Evolutionary conservation across 2,113 vertebrate genomes (phyloP), one percentile per base, ranked within the genome.

Genomic region (Trinectes maculatus): DNA sequence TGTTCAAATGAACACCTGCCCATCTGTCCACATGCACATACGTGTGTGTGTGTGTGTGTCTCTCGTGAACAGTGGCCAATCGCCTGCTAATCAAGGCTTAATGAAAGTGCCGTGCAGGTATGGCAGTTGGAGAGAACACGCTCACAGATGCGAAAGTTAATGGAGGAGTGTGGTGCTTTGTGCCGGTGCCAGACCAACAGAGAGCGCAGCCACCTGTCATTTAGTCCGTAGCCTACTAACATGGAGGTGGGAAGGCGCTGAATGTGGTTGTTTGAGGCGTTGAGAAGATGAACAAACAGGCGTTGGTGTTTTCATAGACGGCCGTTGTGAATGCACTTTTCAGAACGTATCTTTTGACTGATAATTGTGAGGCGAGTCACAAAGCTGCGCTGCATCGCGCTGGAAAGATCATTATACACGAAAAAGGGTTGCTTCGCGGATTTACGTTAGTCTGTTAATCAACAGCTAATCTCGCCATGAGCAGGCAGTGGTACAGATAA

Each of bases 71-170:
- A 12, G 18, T 68, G 74, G 71, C 71, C 74, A 74, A 81, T 58
- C n/a, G 24, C 19, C 52, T 36, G 55, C 77, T 84, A 83, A 90
- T 88, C 84, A 85, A 77, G 55, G 43, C 33, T 40, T 89, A 87
- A 87, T 89, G 84, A 85, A n/a, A 87, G 73, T 68, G 75, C 74
- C 16, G 34, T 49, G 58, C 75, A 72, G 69, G 77, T 40, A 72
- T 83, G 83, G 76, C 68, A 57, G 65, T 63, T 71, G 69, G 76
- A 82, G 71, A 52, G 69, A 71, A 11, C 70, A 54, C 63, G 9
- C 71, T 82, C 82, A 84, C 87, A 89, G 85, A 84, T 91, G 85
- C 85, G 69, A 74, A 74, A 58, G 59, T 77, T 91, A 88, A 92
- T 87, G 86, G 91, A 66, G 77, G 69, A 42, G 29, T 37, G 64